These are phyloP conservation scores for Porites divaricata DNA, from an alignment of 92 coral and sea anemone species.

Conservation along the genomic window DNA sequence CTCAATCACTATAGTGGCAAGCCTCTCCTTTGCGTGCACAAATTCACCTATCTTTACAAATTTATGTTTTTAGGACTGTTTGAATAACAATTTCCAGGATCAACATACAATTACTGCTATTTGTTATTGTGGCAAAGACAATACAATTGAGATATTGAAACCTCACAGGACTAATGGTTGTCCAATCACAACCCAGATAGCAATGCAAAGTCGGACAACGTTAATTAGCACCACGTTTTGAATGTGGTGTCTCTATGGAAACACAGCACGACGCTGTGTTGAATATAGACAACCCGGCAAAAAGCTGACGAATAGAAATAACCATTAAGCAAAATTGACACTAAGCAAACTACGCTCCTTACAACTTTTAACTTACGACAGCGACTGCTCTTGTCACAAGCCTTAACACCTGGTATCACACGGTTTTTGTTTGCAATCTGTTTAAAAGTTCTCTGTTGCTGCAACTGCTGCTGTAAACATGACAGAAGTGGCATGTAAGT, in stretches of 20 bases:
- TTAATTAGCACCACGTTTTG: conserved; percentile 35
- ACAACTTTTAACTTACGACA: neutral
- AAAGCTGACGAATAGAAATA: neutral
- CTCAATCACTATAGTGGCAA: neutral
- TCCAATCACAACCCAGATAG: conserved; percentile 61
- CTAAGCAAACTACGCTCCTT: neutral
- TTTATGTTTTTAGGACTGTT: conserved; percentile 7
- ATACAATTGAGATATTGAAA: conserved; percentile 35
- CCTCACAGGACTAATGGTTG: conserved; percentile 45
- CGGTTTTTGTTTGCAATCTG: neutral
- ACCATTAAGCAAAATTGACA: conserved; percentile 10
- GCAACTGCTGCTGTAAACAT: conserved; percentile 39
- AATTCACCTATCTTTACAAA: neutral
- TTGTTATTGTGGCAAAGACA: conserved; percentile 3
- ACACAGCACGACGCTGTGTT: conserved; percentile 45
- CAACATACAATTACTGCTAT: conserved; percentile 18
- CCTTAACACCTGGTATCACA: neutral
- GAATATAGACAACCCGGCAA: conserved; percentile 35
- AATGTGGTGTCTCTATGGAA: conserved; percentile 56
- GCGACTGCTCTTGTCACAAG: neutral
- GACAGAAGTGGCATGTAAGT: conserved; percentile 89
- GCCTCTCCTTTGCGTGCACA: neutral
- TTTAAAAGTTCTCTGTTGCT: conserved; percentile 9
- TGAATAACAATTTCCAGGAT: conserved; percentile 42
- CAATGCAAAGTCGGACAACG: conserved; percentile 29